Base-by-base conservation (phyloP, 2,888 invertebrate genomes). In the Luffia ferchaultella region DNA sequence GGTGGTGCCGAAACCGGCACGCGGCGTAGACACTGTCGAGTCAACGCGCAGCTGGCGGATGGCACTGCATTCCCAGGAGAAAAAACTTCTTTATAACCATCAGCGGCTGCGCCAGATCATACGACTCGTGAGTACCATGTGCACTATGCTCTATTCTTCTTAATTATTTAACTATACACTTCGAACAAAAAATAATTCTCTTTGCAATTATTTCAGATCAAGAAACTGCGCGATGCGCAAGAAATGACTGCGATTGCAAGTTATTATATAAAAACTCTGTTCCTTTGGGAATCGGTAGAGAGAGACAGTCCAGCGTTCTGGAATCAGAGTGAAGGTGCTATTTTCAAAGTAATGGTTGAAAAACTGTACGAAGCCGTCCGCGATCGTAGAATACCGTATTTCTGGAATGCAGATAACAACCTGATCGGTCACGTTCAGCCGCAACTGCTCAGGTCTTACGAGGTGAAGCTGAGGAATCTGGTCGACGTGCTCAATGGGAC, bases 221-320 rank as follows among this genome's bases (percentile, higher is more conserved):
- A 88, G 69, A 86, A 85, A 65, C 59, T 88, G 1, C 75, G 87
- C 1, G 85, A 87, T 56, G 62, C 68, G 0, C 68, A 68, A 42
- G 61, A 63, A 0, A 80, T 85, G 73, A 56, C 68, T 1, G 64
- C 64, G 7, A 70, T 88, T n/a, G 77, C 85, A 0, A 87, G 87
- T 55, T 88, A 88, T 56, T 86, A 79, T 49, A 79, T 88, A 1
- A 88, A 88, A 60, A 86, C 85, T 0, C 53, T 87, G 1, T 80
- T 83, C 58, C 73, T 84, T 48, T 78, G 76, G 67, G 77, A 79
- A 55, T 62, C 70, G 12, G 54, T 60, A 1, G 63, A 63, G 15
- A 3, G 58, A 12, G 60, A 65, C 41, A 62, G 70, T 18, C 54
- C 57, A 2, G 48, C 50, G 0, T 76, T 67, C 54, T 79, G 82